These are phyloP conservation scores for Monochamus saltuarius DNA, from an alignment of 1,140 invertebrate species.

Conservation along the genomic window DNA sequence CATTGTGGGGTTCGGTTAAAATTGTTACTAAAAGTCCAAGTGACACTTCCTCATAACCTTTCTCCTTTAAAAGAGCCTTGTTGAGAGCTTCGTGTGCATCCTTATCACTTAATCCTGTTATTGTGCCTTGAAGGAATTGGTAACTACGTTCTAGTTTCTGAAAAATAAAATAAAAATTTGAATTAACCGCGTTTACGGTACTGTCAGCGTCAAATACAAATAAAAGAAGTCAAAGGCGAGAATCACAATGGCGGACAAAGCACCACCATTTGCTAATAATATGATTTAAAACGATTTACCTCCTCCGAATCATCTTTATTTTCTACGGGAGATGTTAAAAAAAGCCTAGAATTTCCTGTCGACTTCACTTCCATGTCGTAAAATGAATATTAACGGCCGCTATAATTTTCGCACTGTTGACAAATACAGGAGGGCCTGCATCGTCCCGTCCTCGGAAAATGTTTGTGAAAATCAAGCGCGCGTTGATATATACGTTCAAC, in stretches of 20 bases:
- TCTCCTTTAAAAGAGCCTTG: slow-evolving; percentile 84
- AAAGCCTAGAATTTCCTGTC: slow-evolving; percentile 60
- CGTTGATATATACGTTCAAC: slow-evolving; percentile 47
- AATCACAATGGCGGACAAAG: slow-evolving; percentile 60
- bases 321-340: slow-evolving; percentile 68
- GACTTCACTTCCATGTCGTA: slow-evolving; percentile 61
- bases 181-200: slow-evolving; percentile 43
- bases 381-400: slow-evolving; percentile 44
- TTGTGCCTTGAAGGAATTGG: slow-evolving; percentile 71
- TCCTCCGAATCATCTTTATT: slow-evolving; percentile 82
- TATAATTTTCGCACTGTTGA: slow-evolving; percentile 53
- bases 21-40: slow-evolving; percentile 87
- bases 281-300: slow-evolving; percentile 63
- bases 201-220: slow-evolving; percentile 42
- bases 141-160: slow-evolving; percentile 90
- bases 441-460: slow-evolving; percentile 56
- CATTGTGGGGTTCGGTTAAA: slow-evolving; percentile 81
- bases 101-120: slow-evolving; percentile 84
- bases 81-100: slow-evolving; percentile 90
- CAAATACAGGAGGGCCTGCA: slow-evolving; percentile 57
- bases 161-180: slow-evolving; percentile 55
- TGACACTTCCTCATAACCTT: slow-evolving; percentile 88
- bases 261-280: slow-evolving; percentile 59
- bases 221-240: slow-evolving; percentile 54
- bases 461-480: slow-evolving; percentile 52